Percentiles rank a stretch among this genome's conserved stretches.
Evolutionary conservation across 2,797 vertebrate species (phyloP).

Genomic region (Ceryle rudis): DNA sequence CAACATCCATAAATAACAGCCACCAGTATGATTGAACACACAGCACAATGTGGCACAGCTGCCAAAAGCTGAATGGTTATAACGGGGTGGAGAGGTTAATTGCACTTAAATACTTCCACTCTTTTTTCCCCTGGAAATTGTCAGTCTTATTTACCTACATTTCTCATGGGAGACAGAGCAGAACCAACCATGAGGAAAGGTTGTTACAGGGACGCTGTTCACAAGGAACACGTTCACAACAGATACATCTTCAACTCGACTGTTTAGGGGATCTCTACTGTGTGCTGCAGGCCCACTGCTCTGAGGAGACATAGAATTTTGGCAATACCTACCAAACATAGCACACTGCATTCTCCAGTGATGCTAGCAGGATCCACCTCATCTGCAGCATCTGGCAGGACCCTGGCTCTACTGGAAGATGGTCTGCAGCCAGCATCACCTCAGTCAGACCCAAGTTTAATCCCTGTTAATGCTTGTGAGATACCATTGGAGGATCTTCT

Average conservation of each 20-base stretch:
- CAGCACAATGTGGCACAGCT: neutral
- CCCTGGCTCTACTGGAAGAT: neutral
- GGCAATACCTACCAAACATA: neutral
- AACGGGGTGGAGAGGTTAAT: neutral
- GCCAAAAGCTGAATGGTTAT: neutral
- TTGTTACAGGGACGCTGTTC: neutral
- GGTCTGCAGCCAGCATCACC: neutral
- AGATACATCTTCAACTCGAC: neutral
- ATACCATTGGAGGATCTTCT: neutral
- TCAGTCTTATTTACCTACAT: neutral
- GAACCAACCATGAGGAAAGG: neutral
- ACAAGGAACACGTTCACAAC: accelerated
- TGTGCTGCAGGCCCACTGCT: neutral
- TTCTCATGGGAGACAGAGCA: neutral
- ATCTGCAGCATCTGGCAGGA: neutral
- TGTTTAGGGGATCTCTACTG: neutral
- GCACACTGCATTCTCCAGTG: neutral
- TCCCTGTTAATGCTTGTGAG: neutral
- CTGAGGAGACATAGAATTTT: neutral
- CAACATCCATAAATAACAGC: neutral
- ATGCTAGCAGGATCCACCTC: neutral
- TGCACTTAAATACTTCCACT: neutral
- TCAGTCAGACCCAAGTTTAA: neutral
- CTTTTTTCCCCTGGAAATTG: neutral
- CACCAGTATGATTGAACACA: neutral